Conservation (phyloP, 2,888 invertebrate genomes). For the Willowsia nigromaculata region DNA sequence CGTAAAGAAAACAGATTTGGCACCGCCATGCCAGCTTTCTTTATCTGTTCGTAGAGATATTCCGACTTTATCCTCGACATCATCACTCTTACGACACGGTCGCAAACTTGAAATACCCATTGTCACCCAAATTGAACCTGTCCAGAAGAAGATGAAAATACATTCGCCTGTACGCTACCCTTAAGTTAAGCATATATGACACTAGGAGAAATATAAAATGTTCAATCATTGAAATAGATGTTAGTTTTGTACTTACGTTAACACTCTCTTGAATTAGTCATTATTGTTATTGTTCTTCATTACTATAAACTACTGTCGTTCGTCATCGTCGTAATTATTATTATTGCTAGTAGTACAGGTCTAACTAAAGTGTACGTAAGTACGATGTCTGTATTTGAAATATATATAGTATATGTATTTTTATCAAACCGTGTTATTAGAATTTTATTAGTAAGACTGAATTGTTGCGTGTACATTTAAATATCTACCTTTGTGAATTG, state of each 20-base stretch:
- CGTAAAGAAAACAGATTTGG: constrained; percentile 36
- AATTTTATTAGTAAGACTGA: constrained; percentile 66
- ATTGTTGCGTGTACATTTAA: constrained; percentile 41
- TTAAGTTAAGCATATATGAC: constrained; percentile 25
- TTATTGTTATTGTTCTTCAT: constrained; percentile 26
- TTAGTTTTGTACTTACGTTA: constrained; percentile 50
- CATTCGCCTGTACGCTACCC: constrained; percentile 48
- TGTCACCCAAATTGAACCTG: constrained; percentile 23
- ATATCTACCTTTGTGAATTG: constrained; percentile 37
- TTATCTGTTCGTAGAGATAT: constrained; percentile 46
- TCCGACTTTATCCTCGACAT: constrained; percentile 21
- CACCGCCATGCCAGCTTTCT: constrained; percentile 58
- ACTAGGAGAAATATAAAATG: constrained; percentile 27
- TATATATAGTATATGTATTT: constrained; percentile 34
- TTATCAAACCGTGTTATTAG: constrained; percentile 47
- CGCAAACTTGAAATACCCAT: constrained; percentile 45
- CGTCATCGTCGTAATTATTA: background rate
- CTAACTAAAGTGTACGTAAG: background rate
- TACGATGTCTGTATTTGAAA: constrained; percentile 4
- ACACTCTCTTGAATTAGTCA: constrained; percentile 30
- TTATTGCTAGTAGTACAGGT: background rate
- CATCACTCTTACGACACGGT: constrained; percentile 16
- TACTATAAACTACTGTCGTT: constrained; percentile 26
- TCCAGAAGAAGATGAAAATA: constrained; percentile 56
- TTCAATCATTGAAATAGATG: constrained; percentile 51